A percentile compares a stretch with the other conserved stretches of the same genome.
phyloP scores from a whole-genome alignment of 2,888 invertebrate genomes.

The Drosophila fulvimacula region DNA sequence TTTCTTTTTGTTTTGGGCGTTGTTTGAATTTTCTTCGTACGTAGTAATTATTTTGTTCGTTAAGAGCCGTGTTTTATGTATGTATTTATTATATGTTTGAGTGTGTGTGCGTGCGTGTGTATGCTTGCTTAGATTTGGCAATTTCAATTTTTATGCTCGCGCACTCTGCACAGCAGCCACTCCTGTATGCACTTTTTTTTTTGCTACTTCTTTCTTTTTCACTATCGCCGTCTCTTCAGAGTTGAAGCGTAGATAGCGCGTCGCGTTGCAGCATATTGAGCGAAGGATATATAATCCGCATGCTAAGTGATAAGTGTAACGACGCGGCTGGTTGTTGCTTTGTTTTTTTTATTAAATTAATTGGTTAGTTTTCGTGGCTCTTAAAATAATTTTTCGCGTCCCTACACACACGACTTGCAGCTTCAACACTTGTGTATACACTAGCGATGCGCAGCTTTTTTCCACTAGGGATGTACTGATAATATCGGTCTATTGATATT shows the following conservation, averaged over 20 bases:
- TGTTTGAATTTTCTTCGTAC: constrained; percentile 62
- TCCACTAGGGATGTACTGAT: constrained; percentile 16
- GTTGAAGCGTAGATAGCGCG: constrained; percentile 37
- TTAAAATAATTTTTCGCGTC: constrained; percentile 43
- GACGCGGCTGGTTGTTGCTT: constrained; percentile 36
- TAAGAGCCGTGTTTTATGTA: constrained; percentile 41
- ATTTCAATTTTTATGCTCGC: constrained; percentile 50
- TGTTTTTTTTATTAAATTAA: constrained; percentile 49
- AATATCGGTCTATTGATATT: background rate
- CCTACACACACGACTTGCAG: constrained; percentile 51
- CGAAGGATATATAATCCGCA: constrained; percentile 21
- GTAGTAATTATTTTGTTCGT: constrained; percentile 40
- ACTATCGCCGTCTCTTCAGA: constrained; percentile 31
- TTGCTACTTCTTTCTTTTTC: constrained; percentile 45
- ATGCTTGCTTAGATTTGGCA: constrained; percentile 50
- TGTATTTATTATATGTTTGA: background rate
- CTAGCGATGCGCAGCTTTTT: constrained; percentile 31
- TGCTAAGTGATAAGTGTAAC: constrained; percentile 21
- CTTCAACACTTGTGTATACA: constrained; percentile 58
- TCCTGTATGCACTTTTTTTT: constrained; percentile 73
- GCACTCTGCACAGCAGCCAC: constrained; percentile 52
- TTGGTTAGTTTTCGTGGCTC: constrained; percentile 65
- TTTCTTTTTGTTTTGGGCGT: constrained; percentile 54
- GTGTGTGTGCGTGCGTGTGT: constrained; percentile 13
- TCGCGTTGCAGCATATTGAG: constrained; percentile 46